These are phyloP conservation scores for Neuroscelio doddi DNA, from an alignment of 2,888 invertebrate species.

Conservation along the genomic window DNA sequence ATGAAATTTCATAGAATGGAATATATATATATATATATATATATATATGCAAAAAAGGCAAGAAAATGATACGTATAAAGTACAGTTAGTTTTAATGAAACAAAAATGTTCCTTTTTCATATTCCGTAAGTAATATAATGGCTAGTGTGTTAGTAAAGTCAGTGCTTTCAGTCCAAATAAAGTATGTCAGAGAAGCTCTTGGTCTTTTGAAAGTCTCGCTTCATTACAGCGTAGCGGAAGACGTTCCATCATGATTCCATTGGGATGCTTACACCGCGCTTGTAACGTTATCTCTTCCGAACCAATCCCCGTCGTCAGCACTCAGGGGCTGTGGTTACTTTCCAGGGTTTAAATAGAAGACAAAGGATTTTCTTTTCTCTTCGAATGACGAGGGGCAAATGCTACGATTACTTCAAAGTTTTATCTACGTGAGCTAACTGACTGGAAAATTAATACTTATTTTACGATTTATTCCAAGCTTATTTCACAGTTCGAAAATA, in stretches of 20 bases:
- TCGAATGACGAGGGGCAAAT: conserved; percentile 21
- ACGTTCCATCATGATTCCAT: conserved; percentile 36
- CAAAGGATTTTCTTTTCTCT: conserved; percentile 52
- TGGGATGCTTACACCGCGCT: conserved; percentile 29
- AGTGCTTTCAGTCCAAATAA: conserved; percentile 30
- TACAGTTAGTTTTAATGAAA: not conserved
- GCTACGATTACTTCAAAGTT: not conserved
- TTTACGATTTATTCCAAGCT: too few relatives aligned
- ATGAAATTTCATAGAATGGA: too few relatives aligned
- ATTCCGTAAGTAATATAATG: conserved; percentile 11
- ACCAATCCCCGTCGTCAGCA: conserved; percentile 37
- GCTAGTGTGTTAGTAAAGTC: conserved; percentile 17
- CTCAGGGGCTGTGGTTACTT: conserved; percentile 54
- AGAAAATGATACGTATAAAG: not conserved
- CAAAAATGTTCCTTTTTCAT: not conserved
- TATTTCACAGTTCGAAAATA: too few relatives aligned
- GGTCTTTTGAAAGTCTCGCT: conserved; percentile 30
- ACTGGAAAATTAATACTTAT: too few relatives aligned
- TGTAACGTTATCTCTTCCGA: conserved; percentile 38
- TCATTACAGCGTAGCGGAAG: conserved; percentile 26
- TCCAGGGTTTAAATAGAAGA: conserved; percentile 55
- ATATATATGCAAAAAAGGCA: not conserved
- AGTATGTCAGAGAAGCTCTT: conserved; percentile 17
- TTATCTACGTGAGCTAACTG: too few relatives aligned
- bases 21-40: too few relatives aligned